A percentile compares a stretch with the other conserved stretches of the same genome.
phyloP scores from a whole-genome alignment of 2,888 invertebrate species.

The Osmoderma eremita region DNA sequence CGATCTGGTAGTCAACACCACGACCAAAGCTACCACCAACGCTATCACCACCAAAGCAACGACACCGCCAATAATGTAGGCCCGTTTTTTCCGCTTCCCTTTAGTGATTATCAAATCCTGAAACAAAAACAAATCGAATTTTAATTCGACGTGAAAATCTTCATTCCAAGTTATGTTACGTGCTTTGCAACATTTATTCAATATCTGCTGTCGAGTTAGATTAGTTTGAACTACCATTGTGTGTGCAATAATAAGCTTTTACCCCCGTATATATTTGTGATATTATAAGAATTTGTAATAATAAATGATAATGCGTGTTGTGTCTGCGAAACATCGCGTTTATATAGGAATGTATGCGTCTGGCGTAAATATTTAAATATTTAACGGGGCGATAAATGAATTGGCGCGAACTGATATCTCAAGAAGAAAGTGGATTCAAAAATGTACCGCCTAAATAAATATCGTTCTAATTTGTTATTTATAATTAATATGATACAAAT shows the following conservation, averaged over 20 bases:
- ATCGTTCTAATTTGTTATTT: no score
- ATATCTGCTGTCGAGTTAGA: not conserved
- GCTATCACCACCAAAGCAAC: conserved; percentile 69
- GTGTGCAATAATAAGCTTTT: no score
- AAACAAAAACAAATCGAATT: conserved; percentile 43
- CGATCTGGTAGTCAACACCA: conserved; percentile 49
- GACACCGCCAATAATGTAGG: conserved; percentile 68
- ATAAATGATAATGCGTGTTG: not conserved
- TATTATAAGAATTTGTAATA: not conserved
- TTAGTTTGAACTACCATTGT: not conserved
- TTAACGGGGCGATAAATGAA: not conserved
- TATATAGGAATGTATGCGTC: not conserved
- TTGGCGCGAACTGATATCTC: conserved; percentile 1
- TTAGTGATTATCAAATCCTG: conserved; percentile 72
- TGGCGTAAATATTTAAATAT: conserved; percentile 1
- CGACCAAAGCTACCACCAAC: conserved; percentile 69
- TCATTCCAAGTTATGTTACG: no score
- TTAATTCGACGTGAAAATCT: not conserved
- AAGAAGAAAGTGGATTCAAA: no score
- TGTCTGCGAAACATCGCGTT: not conserved
- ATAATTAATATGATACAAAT: no score
- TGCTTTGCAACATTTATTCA: not conserved
- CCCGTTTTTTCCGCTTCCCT: conserved; percentile 67
- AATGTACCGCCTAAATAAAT: no score
- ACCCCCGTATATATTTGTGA: not conserved